Evolutionary conservation across 1,140 invertebrate species (phyloP).

Genomic region (Papilio glaucus): DNA sequence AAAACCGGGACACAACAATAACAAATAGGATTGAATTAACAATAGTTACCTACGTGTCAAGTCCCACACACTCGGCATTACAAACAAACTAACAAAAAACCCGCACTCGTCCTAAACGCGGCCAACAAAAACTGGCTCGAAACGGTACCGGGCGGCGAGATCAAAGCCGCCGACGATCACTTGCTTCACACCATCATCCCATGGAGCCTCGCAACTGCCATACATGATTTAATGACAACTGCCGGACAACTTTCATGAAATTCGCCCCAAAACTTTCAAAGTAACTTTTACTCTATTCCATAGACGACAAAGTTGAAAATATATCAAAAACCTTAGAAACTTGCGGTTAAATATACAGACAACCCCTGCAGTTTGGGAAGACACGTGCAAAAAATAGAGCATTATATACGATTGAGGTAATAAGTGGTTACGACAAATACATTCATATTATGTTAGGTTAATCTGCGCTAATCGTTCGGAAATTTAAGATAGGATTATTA

Average conservation of each 20-base stretch:
- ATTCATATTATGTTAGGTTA: neutral
- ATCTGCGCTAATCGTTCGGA: neutral
- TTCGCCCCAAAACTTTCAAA: conserved; percentile 27
- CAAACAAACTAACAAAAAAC: conserved; percentile 76
- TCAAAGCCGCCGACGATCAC: conserved; percentile 65
- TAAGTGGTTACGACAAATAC: conserved; percentile 43
- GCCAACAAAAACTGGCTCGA: conserved; percentile 66
- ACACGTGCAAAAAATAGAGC: conserved; percentile 62
- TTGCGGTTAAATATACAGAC: conserved; percentile 28
- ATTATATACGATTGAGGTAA: conserved; percentile 61
- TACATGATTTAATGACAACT: conserved; percentile 77
- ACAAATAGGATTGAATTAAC: conserved; percentile 73
- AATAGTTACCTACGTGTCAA: conserved; percentile 79
- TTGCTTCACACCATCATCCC: conserved; percentile 77
- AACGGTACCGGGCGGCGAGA: conserved; percentile 74
- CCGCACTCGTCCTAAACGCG: conserved; percentile 72
- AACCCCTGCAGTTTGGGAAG: conserved; percentile 48
- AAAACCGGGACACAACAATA: conserved; percentile 66
- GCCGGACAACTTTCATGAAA: conserved; percentile 47
- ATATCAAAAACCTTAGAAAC: neutral
- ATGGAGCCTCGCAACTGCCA: conserved; percentile 53
- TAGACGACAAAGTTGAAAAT: conserved; percentile 35
- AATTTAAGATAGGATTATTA: neutral
- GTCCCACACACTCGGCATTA: conserved; percentile 79
- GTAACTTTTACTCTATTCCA: conserved; percentile 49